These are phyloP conservation scores for Portunus trituberculatus DNA, from an alignment of 1,140 invertebrate species.

Conservation along the genomic window DNA sequence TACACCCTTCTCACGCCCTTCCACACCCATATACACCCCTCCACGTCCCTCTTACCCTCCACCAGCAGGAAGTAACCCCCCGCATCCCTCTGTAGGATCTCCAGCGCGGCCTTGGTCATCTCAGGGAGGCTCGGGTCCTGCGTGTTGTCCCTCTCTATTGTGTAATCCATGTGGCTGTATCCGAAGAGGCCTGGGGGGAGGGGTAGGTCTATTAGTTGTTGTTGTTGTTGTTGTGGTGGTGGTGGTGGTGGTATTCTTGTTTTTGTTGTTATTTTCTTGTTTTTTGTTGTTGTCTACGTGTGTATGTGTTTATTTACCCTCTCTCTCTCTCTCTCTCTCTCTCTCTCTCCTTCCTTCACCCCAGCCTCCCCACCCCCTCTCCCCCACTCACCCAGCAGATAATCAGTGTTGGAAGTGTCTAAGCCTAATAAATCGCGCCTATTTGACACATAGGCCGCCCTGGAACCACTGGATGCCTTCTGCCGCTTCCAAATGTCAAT, in stretches of 20 bases:
- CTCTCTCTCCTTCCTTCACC: constrained; percentile 29
- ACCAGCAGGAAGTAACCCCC: constrained; percentile 78
- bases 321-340: constrained; percentile 57
- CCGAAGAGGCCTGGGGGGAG: constrained; percentile 74
- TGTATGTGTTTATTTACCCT: neutral
- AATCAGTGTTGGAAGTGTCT: constrained; percentile 47
- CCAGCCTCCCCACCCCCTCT: neutral
- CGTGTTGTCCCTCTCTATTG: constrained; percentile 65
- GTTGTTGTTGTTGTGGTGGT: neutral
- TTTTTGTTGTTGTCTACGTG: neutral
- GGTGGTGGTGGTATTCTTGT: neutral
- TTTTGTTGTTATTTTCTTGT: neutral
- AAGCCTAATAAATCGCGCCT: constrained; percentile 54
- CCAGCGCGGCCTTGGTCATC: constrained; percentile 78
- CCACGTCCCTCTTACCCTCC: constrained; percentile 50
- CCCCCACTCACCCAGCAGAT: constrained; percentile 44
- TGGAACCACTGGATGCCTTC: neutral
- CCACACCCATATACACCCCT: neutral
- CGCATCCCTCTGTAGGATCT: constrained; percentile 70
- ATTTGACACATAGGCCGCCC: constrained; percentile 58
- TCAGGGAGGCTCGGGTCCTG: constrained; percentile 78
- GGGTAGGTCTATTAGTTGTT: neutral
- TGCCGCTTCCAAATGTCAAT: constrained; percentile 31
- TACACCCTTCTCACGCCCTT: neutral
- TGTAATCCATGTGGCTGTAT: constrained; percentile 77